A percentile compares a stretch with the other conserved stretches of the same genome.
phyloP scores from a whole-genome alignment of 2,113 vertebrate genomes.

The Pardalotus punctatus region DNA sequence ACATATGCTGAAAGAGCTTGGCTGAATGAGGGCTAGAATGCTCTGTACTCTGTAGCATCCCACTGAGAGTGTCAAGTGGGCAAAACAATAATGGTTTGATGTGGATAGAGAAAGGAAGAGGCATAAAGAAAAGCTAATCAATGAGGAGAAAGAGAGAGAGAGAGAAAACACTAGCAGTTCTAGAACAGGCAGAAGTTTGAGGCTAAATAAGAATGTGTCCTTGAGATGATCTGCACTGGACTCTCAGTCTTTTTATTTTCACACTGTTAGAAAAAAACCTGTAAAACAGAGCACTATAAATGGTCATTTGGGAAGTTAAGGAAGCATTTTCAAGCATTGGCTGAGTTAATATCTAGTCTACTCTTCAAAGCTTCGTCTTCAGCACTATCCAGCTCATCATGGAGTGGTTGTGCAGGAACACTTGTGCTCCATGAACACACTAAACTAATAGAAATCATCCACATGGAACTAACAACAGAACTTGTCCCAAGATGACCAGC shows the following conservation, averaged over 20 bases:
- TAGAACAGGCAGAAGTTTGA: neutral
- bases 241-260: neutral
- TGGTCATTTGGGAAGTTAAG: neutral
- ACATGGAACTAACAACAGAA: neutral
- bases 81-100: slow-evolving; percentile 56
- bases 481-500: neutral
- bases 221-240: neutral
- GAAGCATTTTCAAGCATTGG: neutral
- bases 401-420: neutral
- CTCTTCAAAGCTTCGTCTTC: neutral
- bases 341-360: neutral
- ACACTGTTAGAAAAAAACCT: neutral
- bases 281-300: neutral
- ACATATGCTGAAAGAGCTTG: slow-evolving; percentile 24
- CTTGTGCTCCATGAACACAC: neutral
- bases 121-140: neutral
- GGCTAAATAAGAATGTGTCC: neutral
- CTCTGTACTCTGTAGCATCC: neutral
- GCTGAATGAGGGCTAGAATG: slow-evolving; percentile 14
- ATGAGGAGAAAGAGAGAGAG: neutral
- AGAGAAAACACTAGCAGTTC: neutral
- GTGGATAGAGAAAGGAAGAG: slow-evolving; percentile 26
- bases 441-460: neutral
- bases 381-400: neutral
- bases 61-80: slow-evolving; percentile 49